Conservation (phyloP, 2,888 invertebrate species). For the Vanessa cardui region DNA sequence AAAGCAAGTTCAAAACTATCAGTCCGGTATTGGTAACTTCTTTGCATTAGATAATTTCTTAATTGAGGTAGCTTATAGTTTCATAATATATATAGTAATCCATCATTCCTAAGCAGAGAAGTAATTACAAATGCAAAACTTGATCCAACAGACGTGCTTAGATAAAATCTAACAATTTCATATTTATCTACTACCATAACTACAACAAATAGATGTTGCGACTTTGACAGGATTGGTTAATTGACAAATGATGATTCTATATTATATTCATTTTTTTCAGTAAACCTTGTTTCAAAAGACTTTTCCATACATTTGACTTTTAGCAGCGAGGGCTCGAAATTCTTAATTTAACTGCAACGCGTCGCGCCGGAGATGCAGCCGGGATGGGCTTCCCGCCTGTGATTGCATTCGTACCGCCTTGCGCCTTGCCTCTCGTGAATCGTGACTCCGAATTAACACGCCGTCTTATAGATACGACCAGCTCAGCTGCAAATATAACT, state of each 20-base stretch:
- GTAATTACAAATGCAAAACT: too few relatives aligned
- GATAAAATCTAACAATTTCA: too few relatives aligned
- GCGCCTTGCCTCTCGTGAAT: conserved; percentile 50
- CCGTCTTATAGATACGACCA: conserved; percentile 27
- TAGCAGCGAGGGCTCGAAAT: conserved; percentile 53
- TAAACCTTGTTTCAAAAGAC: background rate
- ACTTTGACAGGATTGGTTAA: background rate
- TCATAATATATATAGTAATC: too few relatives aligned
- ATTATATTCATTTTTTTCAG: background rate
- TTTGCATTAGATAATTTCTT: too few relatives aligned
- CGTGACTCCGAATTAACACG: conserved; percentile 62
- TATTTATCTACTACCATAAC: too few relatives aligned
- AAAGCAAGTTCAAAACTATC: too few relatives aligned
- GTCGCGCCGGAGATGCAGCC: conserved; percentile 71
- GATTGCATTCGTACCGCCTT: conserved; percentile 71
- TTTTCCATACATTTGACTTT: conserved; percentile 1
- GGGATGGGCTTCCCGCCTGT: conserved; percentile 76
- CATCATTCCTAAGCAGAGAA: too few relatives aligned
- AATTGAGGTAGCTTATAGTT: too few relatives aligned
- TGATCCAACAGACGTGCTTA: too few relatives aligned
- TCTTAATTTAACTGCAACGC: conserved; percentile 71
- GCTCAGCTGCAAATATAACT: conserved; percentile 8
- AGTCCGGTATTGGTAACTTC: too few relatives aligned
- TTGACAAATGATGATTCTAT: too few relatives aligned
- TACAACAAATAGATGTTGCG: too few relatives aligned